These are phyloP conservation scores for Cylindroiulus punctatus DNA, from an alignment of 2,888 invertebrate species.

Conservation along the genomic window DNA sequence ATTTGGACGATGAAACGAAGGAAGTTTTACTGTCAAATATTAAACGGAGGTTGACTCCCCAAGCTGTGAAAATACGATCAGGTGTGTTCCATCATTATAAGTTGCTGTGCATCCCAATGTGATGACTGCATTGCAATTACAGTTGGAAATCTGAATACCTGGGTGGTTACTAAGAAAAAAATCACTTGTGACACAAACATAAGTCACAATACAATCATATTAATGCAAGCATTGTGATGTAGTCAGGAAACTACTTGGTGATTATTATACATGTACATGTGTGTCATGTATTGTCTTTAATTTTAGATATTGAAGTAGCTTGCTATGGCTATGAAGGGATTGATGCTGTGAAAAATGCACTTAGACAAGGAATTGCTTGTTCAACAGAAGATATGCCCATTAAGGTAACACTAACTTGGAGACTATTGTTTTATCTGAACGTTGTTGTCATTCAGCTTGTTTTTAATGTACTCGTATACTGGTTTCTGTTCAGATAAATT, in stretches of 20 bases:
- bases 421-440: neutral
- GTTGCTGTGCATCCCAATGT: too few species aligned
- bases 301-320: slow-evolving; percentile 81
- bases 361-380: slow-evolving; percentile 87
- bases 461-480: neutral
- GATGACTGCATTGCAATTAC: too few species aligned
- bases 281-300: too few species aligned
- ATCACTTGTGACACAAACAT: too few species aligned
- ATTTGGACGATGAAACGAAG: slow-evolving; percentile 90
- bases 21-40: slow-evolving; percentile 93
- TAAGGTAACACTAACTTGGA: slow-evolving; percentile 69
- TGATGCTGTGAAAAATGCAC: slow-evolving; percentile 92
- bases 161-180: too few species aligned
- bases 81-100: slow-evolving; percentile 65
- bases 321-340: slow-evolving; percentile 98
- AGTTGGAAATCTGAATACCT: too few species aligned
- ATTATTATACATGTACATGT: too few species aligned
- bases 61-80: slow-evolving; percentile 94
- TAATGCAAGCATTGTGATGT: too few species aligned
- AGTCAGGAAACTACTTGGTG: too few species aligned
- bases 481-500: slow-evolving; percentile 76
- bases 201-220: too few species aligned
- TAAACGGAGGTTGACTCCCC: slow-evolving; percentile 93
- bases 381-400: slow-evolving; percentile 95
- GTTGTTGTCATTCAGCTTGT: neutral